These are phyloP conservation scores for Elymnias hypermnestra DNA, from an alignment of 1,140 invertebrate species.

Conservation along the genomic window DNA sequence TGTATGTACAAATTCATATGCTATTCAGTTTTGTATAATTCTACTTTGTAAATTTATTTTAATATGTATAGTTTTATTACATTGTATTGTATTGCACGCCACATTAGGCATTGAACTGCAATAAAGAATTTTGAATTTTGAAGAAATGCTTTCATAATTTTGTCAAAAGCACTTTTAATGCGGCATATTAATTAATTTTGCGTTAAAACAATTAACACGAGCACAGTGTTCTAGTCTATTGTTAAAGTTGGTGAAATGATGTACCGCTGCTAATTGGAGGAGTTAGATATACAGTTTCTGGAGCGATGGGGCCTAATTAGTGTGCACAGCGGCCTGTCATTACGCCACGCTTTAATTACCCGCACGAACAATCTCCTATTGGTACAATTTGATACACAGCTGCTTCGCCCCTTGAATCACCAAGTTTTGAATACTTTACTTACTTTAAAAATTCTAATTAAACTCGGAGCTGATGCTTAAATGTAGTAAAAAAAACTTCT, in stretches of 20 bases:
- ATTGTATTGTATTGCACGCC: too few species aligned
- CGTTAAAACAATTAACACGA: neutral
- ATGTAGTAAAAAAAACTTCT: too few species aligned
- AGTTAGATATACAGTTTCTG: conserved; percentile 58
- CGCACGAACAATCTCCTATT: conserved; percentile 35
- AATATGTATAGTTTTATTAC: too few species aligned
- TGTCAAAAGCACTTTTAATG: neutral
- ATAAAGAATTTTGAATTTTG: too few species aligned
- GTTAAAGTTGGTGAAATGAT: conserved; percentile 25
- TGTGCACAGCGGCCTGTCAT: conserved; percentile 47
- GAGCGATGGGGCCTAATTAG: conserved; percentile 53
- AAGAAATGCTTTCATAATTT: too few species aligned
- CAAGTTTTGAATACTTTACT: neutral
- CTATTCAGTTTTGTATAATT: too few species aligned
- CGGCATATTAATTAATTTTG: neutral
- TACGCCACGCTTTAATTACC: conserved; percentile 52
- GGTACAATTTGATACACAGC: conserved; percentile 13
- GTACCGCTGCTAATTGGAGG: conserved; percentile 50
- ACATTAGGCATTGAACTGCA: too few species aligned
- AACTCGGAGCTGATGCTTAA: too few species aligned
- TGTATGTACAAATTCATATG: too few species aligned
- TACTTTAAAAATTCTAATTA: neutral
- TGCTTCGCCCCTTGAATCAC: neutral
- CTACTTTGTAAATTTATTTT: too few species aligned
- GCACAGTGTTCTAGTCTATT: conserved; percentile 8